Conservation (phyloP, 2,113 vertebrate species). For the Octodon degus region DNA sequence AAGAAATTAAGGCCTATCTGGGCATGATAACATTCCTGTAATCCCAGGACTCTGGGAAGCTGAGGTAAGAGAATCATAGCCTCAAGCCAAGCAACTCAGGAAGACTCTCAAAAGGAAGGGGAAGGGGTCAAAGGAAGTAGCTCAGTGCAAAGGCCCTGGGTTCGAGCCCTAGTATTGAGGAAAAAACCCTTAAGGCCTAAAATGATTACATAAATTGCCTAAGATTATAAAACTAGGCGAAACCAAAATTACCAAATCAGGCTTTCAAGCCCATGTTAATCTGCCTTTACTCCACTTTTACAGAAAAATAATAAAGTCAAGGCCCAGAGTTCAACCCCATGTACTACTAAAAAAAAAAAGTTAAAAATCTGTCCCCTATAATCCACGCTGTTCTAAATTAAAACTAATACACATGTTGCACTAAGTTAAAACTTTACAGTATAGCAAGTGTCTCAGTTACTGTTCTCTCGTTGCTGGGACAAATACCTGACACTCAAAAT, state of each 20-base stretch:
- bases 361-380: constrained; percentile 26
- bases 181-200: background rate
- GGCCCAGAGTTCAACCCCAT: too few relatives aligned
- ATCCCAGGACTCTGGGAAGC: background rate
- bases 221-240: background rate
- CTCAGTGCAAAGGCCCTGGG: background rate
- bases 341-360: background rate
- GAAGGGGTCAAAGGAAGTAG: background rate
- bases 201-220: constrained; percentile 24
- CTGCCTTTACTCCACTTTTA: constrained; percentile 42
- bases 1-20: constrained; percentile 43
- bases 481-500: too few relatives aligned
- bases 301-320: constrained; percentile 24
- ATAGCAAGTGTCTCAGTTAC: background rate
- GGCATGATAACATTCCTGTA: background rate
- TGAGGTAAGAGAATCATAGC: background rate
- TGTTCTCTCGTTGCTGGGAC: too few relatives aligned
- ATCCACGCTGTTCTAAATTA: constrained; percentile 18
- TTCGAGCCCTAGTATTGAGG: background rate
- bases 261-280: background rate
- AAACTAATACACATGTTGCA: constrained; percentile 19
- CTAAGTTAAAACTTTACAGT: constrained; percentile 51
- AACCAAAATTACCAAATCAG: constrained; percentile 6
- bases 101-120: background rate
- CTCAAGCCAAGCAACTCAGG: background rate